Evolutionary conservation across 1,140 invertebrate genomes (phyloP).

Genomic region (Tachypleus tridentatus): DNA sequence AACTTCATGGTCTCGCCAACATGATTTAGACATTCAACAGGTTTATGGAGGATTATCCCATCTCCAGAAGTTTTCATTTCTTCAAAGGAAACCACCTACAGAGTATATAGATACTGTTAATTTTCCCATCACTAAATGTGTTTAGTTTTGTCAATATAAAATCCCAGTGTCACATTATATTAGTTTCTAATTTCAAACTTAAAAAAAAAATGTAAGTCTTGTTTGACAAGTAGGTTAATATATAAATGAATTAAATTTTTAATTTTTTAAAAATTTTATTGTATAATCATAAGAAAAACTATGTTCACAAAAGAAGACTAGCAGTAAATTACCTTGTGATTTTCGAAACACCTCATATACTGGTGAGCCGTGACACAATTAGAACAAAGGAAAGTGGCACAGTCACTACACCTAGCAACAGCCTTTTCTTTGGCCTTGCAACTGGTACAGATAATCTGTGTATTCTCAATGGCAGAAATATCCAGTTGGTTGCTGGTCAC

Average conservation of each 20-base stretch:
- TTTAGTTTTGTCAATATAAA: not conserved
- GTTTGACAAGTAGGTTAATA: no score
- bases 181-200: no score
- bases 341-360: constrained; percentile 84
- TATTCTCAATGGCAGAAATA: constrained; percentile 60
- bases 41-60: constrained; percentile 59
- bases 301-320: constrained; percentile 1
- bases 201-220: no score
- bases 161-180: no score
- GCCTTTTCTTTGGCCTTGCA: constrained; percentile 81
- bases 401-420: constrained; percentile 80
- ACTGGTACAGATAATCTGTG: constrained; percentile 65
- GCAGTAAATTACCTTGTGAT: constrained; percentile 44
- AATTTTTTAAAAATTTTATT: no score
- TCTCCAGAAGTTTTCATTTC: constrained; percentile 65
- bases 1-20: constrained; percentile 61
- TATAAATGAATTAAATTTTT: no score
- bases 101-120: constrained; percentile 2
- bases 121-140: constrained; percentile 4
- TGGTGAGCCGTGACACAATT: constrained; percentile 89
- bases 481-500: constrained; percentile 72
- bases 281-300: not conserved
- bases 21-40: constrained; percentile 61
- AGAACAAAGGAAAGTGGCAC: constrained; percentile 81
- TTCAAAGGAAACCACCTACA: constrained; percentile 68